Evolutionary conservation across 2,888 invertebrate genomes (phyloP).

Genomic region (Thyatira batis): DNA sequence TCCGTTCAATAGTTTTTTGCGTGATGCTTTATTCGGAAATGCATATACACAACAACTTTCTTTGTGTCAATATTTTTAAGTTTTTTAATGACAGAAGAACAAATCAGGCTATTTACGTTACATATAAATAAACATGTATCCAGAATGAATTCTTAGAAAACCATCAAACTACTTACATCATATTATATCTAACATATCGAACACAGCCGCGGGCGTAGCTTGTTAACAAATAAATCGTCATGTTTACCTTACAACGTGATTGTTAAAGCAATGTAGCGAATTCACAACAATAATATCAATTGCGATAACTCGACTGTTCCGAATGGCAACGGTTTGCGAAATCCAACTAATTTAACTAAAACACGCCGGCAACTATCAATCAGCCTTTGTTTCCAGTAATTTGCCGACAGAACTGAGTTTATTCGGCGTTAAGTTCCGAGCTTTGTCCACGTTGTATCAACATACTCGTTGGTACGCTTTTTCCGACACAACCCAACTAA

Average conservation of each 20-base stretch:
- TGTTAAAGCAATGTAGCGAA: neutral
- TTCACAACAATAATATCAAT: neutral
- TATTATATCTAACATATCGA: neutral
- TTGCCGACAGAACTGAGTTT: constrained; percentile 28
- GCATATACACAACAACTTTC: too few species aligned
- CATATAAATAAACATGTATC: too few species aligned
- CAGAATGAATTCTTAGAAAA: neutral
- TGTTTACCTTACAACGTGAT: neutral
- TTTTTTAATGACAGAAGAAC: too few species aligned
- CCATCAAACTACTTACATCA: neutral
- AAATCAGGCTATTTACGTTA: too few species aligned
- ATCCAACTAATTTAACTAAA: constrained; percentile 4
- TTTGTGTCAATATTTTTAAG: too few species aligned
- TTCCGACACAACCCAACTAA: constrained; percentile 21
- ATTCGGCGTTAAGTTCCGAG: constrained; percentile 19
- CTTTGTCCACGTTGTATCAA: constrained; percentile 29
- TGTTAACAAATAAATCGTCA: neutral
- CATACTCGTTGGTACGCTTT: constrained; percentile 26
- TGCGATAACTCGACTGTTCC: neutral
- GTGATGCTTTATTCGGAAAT: too few species aligned
- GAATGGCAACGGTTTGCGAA: neutral
- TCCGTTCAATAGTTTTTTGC: too few species aligned
- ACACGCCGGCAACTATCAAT: constrained; percentile 17
- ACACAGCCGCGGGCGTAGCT: neutral
- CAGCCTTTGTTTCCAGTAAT: constrained; percentile 26